Base-by-base conservation (phyloP, 2,797 vertebrate genomes). In the Typhlichthys subterraneus region DNA sequence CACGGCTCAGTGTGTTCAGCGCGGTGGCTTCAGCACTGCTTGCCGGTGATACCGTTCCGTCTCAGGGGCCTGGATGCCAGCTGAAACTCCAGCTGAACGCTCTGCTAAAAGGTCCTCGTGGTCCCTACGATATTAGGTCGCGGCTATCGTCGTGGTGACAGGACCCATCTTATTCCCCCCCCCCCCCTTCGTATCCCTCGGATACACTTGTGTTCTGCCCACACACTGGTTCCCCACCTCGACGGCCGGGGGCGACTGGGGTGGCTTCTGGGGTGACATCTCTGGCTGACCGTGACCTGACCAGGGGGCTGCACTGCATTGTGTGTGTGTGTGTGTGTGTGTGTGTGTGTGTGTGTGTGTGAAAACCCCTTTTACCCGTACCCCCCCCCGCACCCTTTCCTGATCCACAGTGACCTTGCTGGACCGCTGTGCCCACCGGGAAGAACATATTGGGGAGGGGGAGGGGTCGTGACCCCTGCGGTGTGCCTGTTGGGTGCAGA, bases 381-480 rank as follows among this genome's bases (percentile, higher is more conserved):
- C 86, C 80, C 75, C 75, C 79, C 70, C 70, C 67, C 63, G 76
- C 75, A 50, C 82, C 78, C 75, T 73, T 58, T 85, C 87, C 86
- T 86, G 59, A 76, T 80, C 71, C 61, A 80, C 51, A 52, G 70
- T 89, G 88, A 88, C 92, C 91, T 91, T 89, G 87, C 80, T 75
- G 84, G 81, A 76, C 76, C 69, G 55, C 69, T 84, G 62, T 83
- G 83, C 90, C 91, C 88, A 84, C 76, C 73, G 87, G 91, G 90
- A 83, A 88, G 87, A 84, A 65, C 80, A 65, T 75, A 23, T 23
- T 23, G 81, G 83, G 82, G 93, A 88, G 79, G 92, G 93, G 93
- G 81, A 73, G 86, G 91, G 95, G 95, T 97, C 94, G 90, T 67
- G 93, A 95, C 94, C 94, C 93, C 90, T 83, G 79, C 81, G 88